Base-by-base conservation (phyloP, 2,797 vertebrate genomes). In the Coracias cyanogaster region DNA sequence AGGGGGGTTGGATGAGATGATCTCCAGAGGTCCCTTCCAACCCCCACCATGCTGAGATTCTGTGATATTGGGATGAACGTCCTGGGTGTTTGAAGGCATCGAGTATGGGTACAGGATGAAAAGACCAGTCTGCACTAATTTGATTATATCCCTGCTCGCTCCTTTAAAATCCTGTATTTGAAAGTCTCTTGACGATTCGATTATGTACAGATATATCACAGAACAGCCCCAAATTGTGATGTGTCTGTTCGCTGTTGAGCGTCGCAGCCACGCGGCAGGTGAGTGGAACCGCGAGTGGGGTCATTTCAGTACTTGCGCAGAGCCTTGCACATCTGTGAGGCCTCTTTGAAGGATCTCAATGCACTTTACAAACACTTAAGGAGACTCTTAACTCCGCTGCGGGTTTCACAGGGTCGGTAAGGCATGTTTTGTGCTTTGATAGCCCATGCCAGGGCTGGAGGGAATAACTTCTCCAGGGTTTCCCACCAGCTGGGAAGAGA, bases 401-500 rank as follows among this genome's bases (percentile, higher is more conserved):
- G 5, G 67, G 61, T 61, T 87, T 37, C 61, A 2, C 72, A 33
- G 25, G 13, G 72, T 43, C 69, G 66, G 33, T 82, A 64, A 80
- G 33, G 61, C 79, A 15, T 9, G 17, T 91, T 94, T 70, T 57
- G 49, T 6, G 9, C 64, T 73, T 58, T 43, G 60, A 9, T 49
- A 82, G 29, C 8, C 24, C 61, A 52, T 57, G 46, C 71, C 57
- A 54, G 77, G 78, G 73, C 89, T 66, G 46, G 29, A 80, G 39
- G 66, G 73, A 92, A 19, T 60, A 54, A 86, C 21, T 66, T n/a
- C 65, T 86, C 73, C 77, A 64, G 29, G 18, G 12, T 66, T 92
- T 96, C 43, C 85, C 82, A 86, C 21, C 87, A 83, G 79, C 87
- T 86, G 73, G 91, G 86, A 89, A 58, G 72, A 87, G 86, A 71